Evolutionary conservation across 2,797 vertebrate species (phyloP), one percentile per base, ranked within the genome.

Genomic region (Premnoplex brunnescens): DNA sequence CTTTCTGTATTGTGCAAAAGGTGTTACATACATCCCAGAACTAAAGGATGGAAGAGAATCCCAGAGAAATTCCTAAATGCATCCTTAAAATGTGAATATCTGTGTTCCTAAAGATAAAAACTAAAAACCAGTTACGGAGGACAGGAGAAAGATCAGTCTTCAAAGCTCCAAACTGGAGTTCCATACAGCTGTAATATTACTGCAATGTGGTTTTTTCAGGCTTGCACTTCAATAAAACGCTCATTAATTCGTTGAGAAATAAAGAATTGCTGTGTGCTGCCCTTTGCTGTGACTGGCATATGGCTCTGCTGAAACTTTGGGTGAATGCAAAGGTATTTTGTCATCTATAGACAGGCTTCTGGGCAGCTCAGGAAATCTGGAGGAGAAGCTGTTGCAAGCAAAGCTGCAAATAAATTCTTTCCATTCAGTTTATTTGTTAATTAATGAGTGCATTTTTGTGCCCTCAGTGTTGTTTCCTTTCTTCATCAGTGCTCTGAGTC

Each of bases 171-270:
- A 23, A 23, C 27, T 54, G 30, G 41, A 60, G 23, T 51, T 75
- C 24, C 2, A 0, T 48, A 4, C 4, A 20, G 7, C 19, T 71
- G 26, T 73, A 51, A 10, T 2, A 2, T 3, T 11, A 9, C 12
- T 49, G 15, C 15, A 6, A 12, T 23, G 27, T 66, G n/a, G 7
- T 49, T 79, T 72, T 26, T 55, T 80, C 22, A 36, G 36, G 41
- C 16, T 14, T 55, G 14, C 3, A 1, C 21, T 82, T 88, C 14
- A 74, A 67, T 56, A 18, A 77, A 69, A 28, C 20, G 8, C 5
- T 49, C 3, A 2, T 36, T 26, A 36, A 34, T 76, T 63, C 32
- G 22, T 23, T 49, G 32, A 46, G 52, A 71, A 76, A 30, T 56
- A 11, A 34, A 46, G n/a, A 20, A 32, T 20, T 71, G 24, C 2